phyloP scores from a whole-genome alignment of 2,888 invertebrate genomes.

The Acanthoscelides obtectus region DNA sequence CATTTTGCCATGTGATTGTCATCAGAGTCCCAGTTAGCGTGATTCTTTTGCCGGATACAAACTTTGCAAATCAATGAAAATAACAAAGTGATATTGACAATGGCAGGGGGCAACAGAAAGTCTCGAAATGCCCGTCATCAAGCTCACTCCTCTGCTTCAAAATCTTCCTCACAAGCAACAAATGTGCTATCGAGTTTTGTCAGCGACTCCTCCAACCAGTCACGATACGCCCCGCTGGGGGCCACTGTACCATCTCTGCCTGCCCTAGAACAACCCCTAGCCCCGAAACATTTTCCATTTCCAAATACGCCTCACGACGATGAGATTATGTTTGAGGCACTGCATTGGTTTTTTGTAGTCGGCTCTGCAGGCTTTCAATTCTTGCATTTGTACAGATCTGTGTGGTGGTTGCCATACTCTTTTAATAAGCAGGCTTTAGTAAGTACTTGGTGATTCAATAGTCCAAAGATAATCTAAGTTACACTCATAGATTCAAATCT shows the following conservation, averaged over 20 bases:
- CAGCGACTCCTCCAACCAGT: constrained; percentile 30
- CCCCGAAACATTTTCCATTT: constrained; percentile 78
- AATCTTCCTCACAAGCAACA: constrained; percentile 16
- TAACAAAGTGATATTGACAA: background rate
- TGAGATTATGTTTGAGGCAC: constrained; percentile 78
- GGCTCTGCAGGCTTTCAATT: constrained; percentile 84
- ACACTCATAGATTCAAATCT: too few relatives aligned
- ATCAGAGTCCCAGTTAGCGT: too few relatives aligned
- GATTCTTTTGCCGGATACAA: too few relatives aligned
- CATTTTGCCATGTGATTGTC: too few relatives aligned
- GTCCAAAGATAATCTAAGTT: too few relatives aligned
- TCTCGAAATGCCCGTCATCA: background rate
- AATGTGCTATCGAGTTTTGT: constrained; percentile 31
- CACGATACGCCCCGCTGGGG: constrained; percentile 35
- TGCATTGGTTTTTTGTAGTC: constrained; percentile 76
- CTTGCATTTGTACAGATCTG: constrained; percentile 89
- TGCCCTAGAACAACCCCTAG: constrained; percentile 47
- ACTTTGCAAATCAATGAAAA: background rate
- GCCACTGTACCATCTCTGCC: constrained; percentile 36
- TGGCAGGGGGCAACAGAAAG: background rate
- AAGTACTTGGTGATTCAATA: too few relatives aligned
- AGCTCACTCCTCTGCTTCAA: background rate
- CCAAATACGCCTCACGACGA: constrained; percentile 74
- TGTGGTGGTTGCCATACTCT: constrained; percentile 96
- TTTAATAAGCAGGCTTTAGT: constrained; percentile 86